phyloP scores from a whole-genome alignment of 35 echinoderm and acorn worm species.

The Amphiura filiformis region DNA sequence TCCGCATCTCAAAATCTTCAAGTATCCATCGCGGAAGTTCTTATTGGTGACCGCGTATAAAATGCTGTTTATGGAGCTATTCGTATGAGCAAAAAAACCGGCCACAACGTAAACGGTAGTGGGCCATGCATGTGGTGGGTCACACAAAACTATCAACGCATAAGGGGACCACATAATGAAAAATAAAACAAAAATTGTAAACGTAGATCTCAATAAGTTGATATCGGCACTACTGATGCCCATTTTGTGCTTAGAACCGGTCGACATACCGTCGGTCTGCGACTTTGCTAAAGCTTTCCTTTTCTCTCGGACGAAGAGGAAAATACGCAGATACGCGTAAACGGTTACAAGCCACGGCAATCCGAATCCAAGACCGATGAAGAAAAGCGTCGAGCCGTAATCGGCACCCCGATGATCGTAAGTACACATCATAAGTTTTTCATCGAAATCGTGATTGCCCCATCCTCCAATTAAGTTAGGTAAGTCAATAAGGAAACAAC shows the following conservation, averaged over 20 bases:
- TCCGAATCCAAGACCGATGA: conserved; percentile 54
- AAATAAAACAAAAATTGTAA: conserved; percentile 72
- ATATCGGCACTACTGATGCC: conserved; percentile 34
- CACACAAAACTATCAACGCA: conserved; percentile 52
- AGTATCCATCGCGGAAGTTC: conserved; percentile 68
- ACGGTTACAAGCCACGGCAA: conserved; percentile 48
- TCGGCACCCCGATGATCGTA: conserved; percentile 50
- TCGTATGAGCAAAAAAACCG: conserved; percentile 65
- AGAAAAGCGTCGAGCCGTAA: conserved; percentile 71
- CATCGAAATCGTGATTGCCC: conserved; percentile 67
- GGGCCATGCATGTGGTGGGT: conserved; percentile 31
- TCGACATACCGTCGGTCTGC: neutral
- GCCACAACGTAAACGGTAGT: conserved; percentile 50
- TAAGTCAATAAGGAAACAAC: conserved; percentile 67
- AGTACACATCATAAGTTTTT: conserved; percentile 62
- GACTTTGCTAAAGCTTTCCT: neutral
- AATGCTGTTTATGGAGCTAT: conserved; percentile 73
- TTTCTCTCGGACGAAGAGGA: neutral
- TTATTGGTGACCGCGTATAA: conserved; percentile 78
- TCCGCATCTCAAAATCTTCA: neutral
- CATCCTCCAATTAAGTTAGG: conserved; percentile 66
- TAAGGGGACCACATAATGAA: conserved; percentile 82
- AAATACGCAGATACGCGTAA: conserved; percentile 57
- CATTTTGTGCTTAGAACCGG: neutral
- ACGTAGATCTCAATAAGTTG: conserved; percentile 40